A percentile compares a stretch with the other conserved stretches of the same genome.
These are phyloP conservation scores for Punctoribates punctum DNA, from an alignment of 2,888 invertebrate genomes.

Conservation along the genomic window DNA sequence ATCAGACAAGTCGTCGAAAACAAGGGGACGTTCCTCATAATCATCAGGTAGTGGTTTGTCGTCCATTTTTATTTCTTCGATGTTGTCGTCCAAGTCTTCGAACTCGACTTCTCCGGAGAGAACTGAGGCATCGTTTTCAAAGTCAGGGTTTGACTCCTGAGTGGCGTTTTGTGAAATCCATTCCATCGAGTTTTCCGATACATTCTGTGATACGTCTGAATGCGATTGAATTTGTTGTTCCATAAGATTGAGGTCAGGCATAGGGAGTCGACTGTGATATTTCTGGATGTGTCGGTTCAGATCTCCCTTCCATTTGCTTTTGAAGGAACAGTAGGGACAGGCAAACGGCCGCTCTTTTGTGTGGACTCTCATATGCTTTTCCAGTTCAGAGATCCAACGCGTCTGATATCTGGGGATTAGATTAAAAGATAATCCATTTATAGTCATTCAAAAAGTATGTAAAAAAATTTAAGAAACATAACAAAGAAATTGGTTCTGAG, in stretches of 20 bases:
- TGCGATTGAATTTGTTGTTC: constrained; percentile 9
- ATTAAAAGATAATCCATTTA: not conserved
- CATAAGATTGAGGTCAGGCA: constrained; percentile 42
- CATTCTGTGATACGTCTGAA: not conserved
- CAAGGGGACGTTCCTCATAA: constrained; percentile 1
- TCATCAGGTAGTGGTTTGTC: constrained; percentile 5
- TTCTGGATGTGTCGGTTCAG: constrained; percentile 48
- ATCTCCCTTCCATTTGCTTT: constrained; percentile 49
- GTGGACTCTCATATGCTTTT: constrained; percentile 48
- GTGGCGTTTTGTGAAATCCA: not conserved
- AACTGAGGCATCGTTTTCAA: not conserved
- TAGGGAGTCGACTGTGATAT: constrained; percentile 44
- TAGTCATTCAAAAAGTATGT: not conserved
- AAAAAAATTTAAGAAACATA: not conserved
- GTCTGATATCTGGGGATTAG: constrained; percentile 45
- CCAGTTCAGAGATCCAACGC: constrained; percentile 48
- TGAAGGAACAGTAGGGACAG: constrained; percentile 47
- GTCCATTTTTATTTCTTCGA: constrained; percentile 29
- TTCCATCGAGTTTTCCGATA: not conserved
- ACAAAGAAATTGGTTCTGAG: too few relatives aligned
- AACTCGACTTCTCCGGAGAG: constrained; percentile 7
- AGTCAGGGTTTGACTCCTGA: not conserved
- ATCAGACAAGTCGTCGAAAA: constrained; percentile 6
- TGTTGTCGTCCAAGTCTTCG: constrained; percentile 6
- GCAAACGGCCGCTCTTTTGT: constrained; percentile 47